Evolutionary conservation across 2,797 vertebrate genomes (phyloP).

Genomic region (Chaetophractus vellerosus): DNA sequence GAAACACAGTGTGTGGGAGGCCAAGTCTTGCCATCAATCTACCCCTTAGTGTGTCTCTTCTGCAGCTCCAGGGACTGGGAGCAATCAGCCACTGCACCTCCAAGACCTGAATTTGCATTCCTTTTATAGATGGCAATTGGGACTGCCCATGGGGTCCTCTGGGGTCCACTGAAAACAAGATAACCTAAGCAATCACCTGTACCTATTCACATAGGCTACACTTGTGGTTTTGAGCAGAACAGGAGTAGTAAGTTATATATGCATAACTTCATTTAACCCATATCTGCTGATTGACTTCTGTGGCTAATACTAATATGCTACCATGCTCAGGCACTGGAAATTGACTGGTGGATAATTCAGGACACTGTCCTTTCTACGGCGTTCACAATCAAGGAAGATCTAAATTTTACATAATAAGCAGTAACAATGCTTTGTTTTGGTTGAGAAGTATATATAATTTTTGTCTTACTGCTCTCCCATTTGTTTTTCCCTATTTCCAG

Average conservation of each 20-base stretch:
- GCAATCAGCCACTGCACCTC: not conserved
- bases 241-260: not conserved
- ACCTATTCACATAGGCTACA: not conserved
- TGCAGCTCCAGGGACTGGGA: not conserved
- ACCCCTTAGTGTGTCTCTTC: not conserved
- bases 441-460: not conserved
- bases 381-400: not conserved
- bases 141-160: not conserved
- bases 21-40: not conserved
- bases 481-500: not conserved
- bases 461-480: not conserved
- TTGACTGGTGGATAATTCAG: not conserved
- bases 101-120: not conserved
- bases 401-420: conserved; percentile 20
- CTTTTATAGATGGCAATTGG: not conserved
- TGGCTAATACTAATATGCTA: not conserved
- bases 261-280: not conserved
- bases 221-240: conserved; percentile 29
- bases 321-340: not conserved
- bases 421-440: not conserved
- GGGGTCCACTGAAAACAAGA: not conserved
- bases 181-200: not conserved
- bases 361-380: not conserved
- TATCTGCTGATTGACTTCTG: not conserved
- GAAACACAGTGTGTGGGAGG: not conserved